Base-by-base conservation (phyloP, 23 tunicate genomes). In the Halocynthia aurantium region DNA sequence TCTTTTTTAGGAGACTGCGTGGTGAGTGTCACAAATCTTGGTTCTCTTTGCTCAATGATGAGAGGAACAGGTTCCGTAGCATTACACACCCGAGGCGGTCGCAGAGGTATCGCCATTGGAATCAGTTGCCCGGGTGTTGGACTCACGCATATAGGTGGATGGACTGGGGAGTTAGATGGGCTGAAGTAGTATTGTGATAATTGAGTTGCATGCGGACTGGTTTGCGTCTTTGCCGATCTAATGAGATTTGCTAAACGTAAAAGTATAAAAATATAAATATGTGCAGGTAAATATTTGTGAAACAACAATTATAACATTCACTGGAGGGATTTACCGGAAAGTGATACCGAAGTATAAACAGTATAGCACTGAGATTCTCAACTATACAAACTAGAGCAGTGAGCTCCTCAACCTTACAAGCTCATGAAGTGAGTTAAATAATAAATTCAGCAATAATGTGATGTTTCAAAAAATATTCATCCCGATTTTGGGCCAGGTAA, bases 81-180 rank as follows among this genome's bases (percentile, higher is more conserved):
- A 66, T 75, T 68, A 57, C 75, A 89, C 75, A 57, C 49, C 64
- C 51, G 65, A 0, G 97, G 97, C 8, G 97, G 90, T 61, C 97
- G 80, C 44, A 91, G 80, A 53, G 97, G 60, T 13, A 91, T 66
- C 12, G 97, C 97, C 44, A 81, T 64, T 57, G 89, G 89, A 0
- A 76, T 65, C 55, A 84, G 73, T 50, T 84, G 81, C 0, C 82
- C 82, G 10, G 69, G 66, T 12, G 82, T 77, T 13, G 81, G 65
- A 18, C 71, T 58, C 6, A 63, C 40, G 8, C 70, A 74, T 66
- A 75, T 63, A 8, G 62, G 70, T 8, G 72, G 62, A 40, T 50
- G 77, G 12, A 19, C 55, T 4, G 72, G 64, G 49, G 75, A 72
- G n/a, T 68, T 10, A 19, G 68, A 71, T 7, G 82, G 82, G 20